Percentiles rank a stretch among this genome's conserved stretches.
Conservation (phyloP, 2,888 invertebrate genomes). For the Meiosimyza decipiens region DNA sequence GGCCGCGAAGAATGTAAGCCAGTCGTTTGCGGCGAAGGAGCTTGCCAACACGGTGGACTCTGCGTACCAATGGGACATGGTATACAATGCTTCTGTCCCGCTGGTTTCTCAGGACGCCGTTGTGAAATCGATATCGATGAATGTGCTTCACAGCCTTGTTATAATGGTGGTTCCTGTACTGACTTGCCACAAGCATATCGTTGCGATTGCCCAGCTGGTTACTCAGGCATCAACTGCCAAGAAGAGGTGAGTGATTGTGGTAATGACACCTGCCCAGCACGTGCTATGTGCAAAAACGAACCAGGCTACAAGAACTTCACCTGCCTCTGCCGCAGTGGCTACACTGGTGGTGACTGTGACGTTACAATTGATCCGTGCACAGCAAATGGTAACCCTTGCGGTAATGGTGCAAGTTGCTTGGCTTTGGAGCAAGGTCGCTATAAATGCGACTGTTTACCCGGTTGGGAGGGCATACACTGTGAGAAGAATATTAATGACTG, state of each 20-base stretch:
- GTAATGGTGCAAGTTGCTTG: slow-evolving; percentile 88
- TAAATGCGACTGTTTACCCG: slow-evolving; percentile 94
- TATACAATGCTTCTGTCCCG: slow-evolving; percentile 92
- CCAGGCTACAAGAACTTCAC: slow-evolving; percentile 89
- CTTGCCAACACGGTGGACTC: slow-evolving; percentile 91
- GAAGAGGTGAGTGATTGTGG: slow-evolving; percentile 90
- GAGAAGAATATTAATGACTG: slow-evolving; percentile 95
- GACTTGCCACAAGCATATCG: slow-evolving; percentile 93
- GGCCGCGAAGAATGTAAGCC: slow-evolving; percentile 88
- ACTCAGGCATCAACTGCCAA: slow-evolving; percentile 94
- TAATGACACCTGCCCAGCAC: slow-evolving; percentile 91
- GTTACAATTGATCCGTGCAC: slow-evolving; percentile 92
- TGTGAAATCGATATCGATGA: slow-evolving; percentile 97
- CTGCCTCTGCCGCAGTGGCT: slow-evolving; percentile 93
- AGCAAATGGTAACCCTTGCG: slow-evolving; percentile 89
- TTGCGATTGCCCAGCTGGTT: slow-evolving; percentile 88
- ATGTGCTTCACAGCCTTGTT: slow-evolving; percentile 93
- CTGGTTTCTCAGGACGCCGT: slow-evolving; percentile 91
- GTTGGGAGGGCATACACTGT: slow-evolving; percentile 97
- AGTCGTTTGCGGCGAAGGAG: slow-evolving; percentile 86
- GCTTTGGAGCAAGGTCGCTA: slow-evolving; percentile 92
- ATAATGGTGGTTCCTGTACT: slow-evolving; percentile 90
- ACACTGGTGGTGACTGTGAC: slow-evolving; percentile 92
- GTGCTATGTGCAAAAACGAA: slow-evolving; percentile 97
- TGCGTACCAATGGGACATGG: slow-evolving; percentile 91